A percentile compares a stretch with the other conserved stretches of the same genome.
Conservation (phyloP, 2,797 vertebrate species). For the Cyclura pinguis region DNA sequence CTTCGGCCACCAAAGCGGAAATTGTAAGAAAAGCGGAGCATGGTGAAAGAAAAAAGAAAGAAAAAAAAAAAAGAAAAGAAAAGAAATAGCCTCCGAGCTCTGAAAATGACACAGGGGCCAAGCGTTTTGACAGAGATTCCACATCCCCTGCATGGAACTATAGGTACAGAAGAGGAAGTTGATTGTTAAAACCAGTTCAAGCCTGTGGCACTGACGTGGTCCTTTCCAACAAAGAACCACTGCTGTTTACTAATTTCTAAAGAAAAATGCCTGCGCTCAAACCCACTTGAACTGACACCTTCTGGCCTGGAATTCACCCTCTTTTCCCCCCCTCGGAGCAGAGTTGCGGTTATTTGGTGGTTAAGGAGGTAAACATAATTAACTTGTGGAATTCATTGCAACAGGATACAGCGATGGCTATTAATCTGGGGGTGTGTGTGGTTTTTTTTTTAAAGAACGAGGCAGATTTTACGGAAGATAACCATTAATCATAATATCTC, state of each 20-base stretch:
- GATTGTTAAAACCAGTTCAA: background rate
- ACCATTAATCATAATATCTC: no score
- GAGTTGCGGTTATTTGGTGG: background rate
- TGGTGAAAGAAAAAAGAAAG: no score
- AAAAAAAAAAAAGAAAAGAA: no score
- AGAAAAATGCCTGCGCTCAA: background rate
- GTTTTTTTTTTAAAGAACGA: background rate
- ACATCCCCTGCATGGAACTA: no score
- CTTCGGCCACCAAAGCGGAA: no score
- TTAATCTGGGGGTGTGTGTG: background rate
- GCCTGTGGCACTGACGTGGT: accelerated
- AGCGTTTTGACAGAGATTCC: no score
- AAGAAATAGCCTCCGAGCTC: no score
- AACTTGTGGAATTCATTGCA: background rate
- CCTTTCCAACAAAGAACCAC: background rate
- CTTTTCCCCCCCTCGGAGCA: background rate
- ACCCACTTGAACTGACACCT: background rate
- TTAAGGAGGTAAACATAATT: background rate
- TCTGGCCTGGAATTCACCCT: background rate
- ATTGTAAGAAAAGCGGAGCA: no score
- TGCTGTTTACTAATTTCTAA: background rate
- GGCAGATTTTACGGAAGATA: background rate
- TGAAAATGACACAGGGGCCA: background rate
- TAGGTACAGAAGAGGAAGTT: background rate
- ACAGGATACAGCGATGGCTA: background rate